Evolutionary conservation across 37 sponge, comb jelly and placozoan genomes (phyloP).

Genomic region (Hormiphora californensis): DNA sequence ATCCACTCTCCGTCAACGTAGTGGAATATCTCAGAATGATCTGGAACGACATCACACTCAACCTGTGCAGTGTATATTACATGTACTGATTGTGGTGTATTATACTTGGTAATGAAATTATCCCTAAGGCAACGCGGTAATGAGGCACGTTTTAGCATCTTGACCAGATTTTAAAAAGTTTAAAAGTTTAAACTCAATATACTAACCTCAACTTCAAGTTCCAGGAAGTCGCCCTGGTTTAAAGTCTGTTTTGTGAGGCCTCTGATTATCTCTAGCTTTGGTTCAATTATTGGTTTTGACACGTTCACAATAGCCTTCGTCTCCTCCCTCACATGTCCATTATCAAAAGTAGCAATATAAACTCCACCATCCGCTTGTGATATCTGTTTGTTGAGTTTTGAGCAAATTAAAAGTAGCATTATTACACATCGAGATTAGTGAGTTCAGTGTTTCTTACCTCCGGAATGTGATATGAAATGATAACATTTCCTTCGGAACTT

Average conservation of each 20-base stretch:
- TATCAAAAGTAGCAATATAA: not conserved
- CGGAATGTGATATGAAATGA: not conserved
- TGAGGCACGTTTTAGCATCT: too few relatives aligned
- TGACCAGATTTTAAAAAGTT: too few relatives aligned
- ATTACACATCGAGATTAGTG: too few relatives aligned
- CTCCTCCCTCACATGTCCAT: not conserved
- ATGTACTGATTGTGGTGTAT: too few relatives aligned
- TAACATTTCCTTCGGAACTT: not conserved
- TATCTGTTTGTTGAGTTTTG: too few relatives aligned
- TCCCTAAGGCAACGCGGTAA: too few relatives aligned
- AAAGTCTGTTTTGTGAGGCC: not conserved
- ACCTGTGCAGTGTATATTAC: not conserved
- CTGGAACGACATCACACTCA: not conserved
- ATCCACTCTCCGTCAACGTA: not conserved
- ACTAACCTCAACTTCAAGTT: not conserved
- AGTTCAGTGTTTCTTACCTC: not conserved
- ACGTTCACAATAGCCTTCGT: not conserved
- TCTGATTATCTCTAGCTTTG: not conserved
- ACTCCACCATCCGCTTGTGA: not conserved
- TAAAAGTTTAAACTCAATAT: too few relatives aligned
- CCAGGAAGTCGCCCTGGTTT: slow-evolving; percentile 5
- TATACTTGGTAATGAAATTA: too few relatives aligned
- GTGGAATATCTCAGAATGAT: not conserved
- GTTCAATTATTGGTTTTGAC: not conserved
- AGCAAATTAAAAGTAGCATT: too few relatives aligned